Evolutionary conservation across 2,888 invertebrate species (phyloP).

Genomic region (Rhaphigaster nebulosa): DNA sequence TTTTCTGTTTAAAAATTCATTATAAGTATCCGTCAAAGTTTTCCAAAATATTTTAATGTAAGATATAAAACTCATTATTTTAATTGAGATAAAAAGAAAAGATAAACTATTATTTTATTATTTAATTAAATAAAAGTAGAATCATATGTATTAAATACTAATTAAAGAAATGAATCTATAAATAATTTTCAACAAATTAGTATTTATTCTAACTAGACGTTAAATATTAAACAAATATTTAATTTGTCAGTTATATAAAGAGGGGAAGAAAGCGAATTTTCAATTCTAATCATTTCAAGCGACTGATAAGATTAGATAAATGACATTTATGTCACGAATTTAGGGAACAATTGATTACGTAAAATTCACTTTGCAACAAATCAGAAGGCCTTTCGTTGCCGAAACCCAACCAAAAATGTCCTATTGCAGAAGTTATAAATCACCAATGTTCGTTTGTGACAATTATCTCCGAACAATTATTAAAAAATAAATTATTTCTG

Average conservation of each 20-base stretch:
- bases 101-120: no score
- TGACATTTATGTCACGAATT: neutral
- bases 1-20: no score
- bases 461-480: neutral
- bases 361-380: neutral
- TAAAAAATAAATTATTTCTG: neutral
- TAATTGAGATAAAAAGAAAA: no score
- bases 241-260: neutral
- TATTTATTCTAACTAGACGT: no score
- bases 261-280: neutral
- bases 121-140: no score
- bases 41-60: no score
- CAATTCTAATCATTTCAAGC: slow-evolving; percentile 5
- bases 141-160: no score
- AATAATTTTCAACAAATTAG: no score
- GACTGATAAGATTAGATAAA: slow-evolving; percentile 13
- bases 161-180: no score
- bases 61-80: no score
- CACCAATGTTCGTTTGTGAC: no score
- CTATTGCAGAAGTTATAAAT: neutral
- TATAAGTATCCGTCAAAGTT: no score
- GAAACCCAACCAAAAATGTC: neutral
- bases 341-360: slow-evolving; percentile 1
- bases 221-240: neutral
- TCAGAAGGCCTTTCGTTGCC: neutral